Percentiles rank a stretch among this genome's conserved stretches.
phyloP scores from a whole-genome alignment of 2,888 invertebrate genomes.

The Gastracanthus pulcherrimus region DNA sequence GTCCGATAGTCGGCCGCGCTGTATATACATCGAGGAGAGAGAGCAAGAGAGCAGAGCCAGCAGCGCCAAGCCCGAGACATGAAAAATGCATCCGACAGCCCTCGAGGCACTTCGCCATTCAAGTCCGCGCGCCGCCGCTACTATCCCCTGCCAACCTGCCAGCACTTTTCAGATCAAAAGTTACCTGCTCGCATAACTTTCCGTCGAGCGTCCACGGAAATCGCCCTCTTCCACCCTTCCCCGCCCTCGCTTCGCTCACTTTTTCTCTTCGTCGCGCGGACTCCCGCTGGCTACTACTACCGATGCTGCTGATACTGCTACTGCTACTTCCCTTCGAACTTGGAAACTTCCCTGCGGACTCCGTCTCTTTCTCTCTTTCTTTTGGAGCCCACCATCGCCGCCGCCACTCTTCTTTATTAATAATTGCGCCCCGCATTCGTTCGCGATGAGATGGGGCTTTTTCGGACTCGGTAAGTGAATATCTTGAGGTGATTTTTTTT shows the following conservation, averaged over 20 bases:
- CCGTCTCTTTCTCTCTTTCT: too few species aligned
- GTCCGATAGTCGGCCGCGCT: slow-evolving; percentile 49
- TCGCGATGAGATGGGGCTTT: slow-evolving; percentile 37
- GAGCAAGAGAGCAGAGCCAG: too few species aligned
- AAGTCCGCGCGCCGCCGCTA: slow-evolving; percentile 65
- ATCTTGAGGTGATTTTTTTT: background rate
- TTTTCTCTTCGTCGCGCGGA: background rate
- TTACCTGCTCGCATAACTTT: slow-evolving; percentile 70
- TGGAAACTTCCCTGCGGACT: slow-evolving; percentile 30
- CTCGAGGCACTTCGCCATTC: slow-evolving; percentile 73
- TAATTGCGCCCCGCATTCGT: slow-evolving; percentile 35
- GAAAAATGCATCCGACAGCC: slow-evolving; percentile 75
- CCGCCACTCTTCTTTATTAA: slow-evolving; percentile 49
- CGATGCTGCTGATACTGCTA: background rate
- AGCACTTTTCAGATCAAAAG: slow-evolving; percentile 75
- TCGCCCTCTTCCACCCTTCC: slow-evolving; percentile 34
- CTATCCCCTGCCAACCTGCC: slow-evolving; percentile 68
- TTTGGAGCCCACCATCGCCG: too few species aligned
- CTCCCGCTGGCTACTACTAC: background rate
- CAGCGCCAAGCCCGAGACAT: slow-evolving; percentile 66
- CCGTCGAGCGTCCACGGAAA: slow-evolving; percentile 40
- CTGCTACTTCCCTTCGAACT: slow-evolving; percentile 27
- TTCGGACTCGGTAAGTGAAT: slow-evolving; percentile 47
- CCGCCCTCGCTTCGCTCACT: background rate
- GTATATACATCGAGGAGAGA: slow-evolving; percentile 63